phyloP scores from a whole-genome alignment of 2,888 invertebrate genomes.

The Monopis laevigella region DNA sequence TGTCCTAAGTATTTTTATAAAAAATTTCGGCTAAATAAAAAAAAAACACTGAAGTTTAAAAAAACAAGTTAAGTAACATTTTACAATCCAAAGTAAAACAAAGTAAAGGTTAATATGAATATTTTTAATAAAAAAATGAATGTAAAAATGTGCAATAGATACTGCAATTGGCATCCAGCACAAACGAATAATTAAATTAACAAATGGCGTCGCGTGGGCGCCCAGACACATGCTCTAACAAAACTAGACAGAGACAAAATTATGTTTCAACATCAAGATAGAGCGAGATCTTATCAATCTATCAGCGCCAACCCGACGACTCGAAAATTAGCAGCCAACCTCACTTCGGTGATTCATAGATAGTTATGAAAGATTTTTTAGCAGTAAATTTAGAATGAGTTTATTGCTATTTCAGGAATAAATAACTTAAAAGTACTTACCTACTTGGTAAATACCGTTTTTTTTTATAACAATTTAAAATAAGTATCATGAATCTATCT shows the following conservation, averaged over 20 bases:
- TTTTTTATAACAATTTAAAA: too few species aligned
- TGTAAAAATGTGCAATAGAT: too few species aligned
- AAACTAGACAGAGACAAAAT: slow-evolving; percentile 30
- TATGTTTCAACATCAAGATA: slow-evolving; percentile 27
- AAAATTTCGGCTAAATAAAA: too few species aligned
- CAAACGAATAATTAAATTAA: slow-evolving; percentile 46
- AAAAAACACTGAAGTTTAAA: too few species aligned
- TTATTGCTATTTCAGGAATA: slow-evolving; percentile 8
- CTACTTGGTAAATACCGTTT: too few species aligned
- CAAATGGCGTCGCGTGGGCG: slow-evolving; percentile 42
- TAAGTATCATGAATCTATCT: too few species aligned
- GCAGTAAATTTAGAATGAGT: slow-evolving; percentile 8
- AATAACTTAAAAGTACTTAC: too few species aligned
- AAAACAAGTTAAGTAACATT: too few species aligned
- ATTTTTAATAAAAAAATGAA: too few species aligned
- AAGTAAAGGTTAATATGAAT: too few species aligned
- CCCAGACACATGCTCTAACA: slow-evolving; percentile 26
- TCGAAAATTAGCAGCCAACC: slow-evolving; percentile 37
- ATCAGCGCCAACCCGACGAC: slow-evolving; percentile 28
- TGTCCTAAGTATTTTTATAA: background rate
- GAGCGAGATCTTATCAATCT: slow-evolving; percentile 42
- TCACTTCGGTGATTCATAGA: slow-evolving; percentile 42
- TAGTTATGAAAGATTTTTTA: slow-evolving; percentile 29
- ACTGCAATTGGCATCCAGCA: slow-evolving; percentile 1
- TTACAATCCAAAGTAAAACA: too few species aligned